Conservation (phyloP, 35 echinoderm and acorn worm species). For the Anneissia japonica region DNA sequence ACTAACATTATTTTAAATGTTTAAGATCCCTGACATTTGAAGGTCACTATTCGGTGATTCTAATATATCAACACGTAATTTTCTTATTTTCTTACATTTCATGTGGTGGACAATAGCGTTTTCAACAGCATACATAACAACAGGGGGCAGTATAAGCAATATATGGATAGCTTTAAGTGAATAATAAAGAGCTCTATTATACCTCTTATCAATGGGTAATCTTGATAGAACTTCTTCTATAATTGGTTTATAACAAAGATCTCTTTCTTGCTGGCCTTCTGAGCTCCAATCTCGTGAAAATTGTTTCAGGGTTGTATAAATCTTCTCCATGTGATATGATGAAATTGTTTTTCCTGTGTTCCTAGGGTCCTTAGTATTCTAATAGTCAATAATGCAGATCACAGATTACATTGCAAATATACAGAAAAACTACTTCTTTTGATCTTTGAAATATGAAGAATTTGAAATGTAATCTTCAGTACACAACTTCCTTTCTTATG, state of each 20-base stretch:
- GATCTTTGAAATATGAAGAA: not conserved
- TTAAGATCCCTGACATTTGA: no score
- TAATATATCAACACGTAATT: not conserved
- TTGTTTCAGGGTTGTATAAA: conserved; percentile 87
- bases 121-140: not conserved
- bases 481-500: no score
- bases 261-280: conserved; percentile 65
- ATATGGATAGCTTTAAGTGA: not conserved
- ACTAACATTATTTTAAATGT: no score
- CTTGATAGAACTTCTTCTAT: conserved; percentile 64
- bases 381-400: no score
- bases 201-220: conserved; percentile 39
- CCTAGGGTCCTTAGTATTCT: not conserved
- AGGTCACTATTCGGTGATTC: no score
- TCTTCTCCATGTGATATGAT: conserved; percentile 86
- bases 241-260: conserved; percentile 81
- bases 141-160: not conserved
- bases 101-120: not conserved
- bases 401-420: not conserved
- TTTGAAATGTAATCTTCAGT: no score
- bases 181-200: not conserved
- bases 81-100: not conserved
- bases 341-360: conserved; percentile 22
- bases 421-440: not conserved
- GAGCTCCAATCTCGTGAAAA: conserved; percentile 87